phyloP scores from a whole-genome alignment of 2,113 vertebrate species.

The Puffinus mauretanicus region DNA sequence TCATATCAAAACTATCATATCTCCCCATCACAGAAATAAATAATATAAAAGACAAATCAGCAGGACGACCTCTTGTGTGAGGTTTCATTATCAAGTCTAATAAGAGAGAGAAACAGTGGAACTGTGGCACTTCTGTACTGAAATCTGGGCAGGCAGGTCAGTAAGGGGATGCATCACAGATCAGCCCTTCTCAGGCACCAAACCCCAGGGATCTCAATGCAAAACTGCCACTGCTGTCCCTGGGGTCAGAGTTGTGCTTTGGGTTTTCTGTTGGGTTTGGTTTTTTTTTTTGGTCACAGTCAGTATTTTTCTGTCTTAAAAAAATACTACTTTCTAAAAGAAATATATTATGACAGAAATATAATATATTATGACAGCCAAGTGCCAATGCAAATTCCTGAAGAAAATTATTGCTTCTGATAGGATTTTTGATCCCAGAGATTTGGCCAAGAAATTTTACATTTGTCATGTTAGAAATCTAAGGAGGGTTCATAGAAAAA shows the following conservation, averaged over 20 bases:
- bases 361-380: neutral
- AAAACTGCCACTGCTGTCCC: neutral
- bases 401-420: neutral
- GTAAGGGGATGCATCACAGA: neutral
- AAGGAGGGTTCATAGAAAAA: neutral
- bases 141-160: neutral
- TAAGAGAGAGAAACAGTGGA: neutral
- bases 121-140: neutral
- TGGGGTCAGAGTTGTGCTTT: neutral
- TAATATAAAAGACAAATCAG: neutral
- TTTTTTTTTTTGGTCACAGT: neutral
- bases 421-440: neutral
- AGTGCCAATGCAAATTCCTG: conserved; percentile 12
- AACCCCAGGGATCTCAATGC: neutral
- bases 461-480: neutral
- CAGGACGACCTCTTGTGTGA: neutral
- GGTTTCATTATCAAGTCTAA: neutral
- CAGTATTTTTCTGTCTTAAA: neutral
- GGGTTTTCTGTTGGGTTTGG: neutral
- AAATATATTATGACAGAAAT: conserved; percentile 25
- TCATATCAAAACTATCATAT: neutral
- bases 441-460: neutral
- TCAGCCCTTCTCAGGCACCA: neutral
- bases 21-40: neutral
- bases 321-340: neutral